phyloP scores from a whole-genome alignment of 1,140 invertebrate genomes.

The Ridgeia piscesae region DNA sequence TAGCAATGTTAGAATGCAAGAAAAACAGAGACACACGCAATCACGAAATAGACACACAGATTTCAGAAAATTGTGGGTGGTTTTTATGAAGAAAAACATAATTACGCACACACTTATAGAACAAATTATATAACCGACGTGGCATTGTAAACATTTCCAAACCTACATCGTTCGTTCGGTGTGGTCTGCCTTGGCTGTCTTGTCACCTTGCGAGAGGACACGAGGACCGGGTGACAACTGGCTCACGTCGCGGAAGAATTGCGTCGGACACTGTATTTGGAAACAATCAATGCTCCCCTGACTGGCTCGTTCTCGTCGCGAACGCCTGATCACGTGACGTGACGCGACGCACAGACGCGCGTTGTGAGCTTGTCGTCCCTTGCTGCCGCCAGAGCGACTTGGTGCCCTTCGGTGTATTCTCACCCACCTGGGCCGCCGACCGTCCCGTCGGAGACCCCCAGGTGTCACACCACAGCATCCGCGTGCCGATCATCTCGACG shows the following conservation, averaged over 20 bases:
- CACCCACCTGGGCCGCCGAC: no score
- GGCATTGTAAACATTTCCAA: not conserved
- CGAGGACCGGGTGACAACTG: not conserved
- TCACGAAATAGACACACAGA: not conserved
- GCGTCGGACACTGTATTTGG: not conserved
- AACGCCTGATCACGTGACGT: not conserved
- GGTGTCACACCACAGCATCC: not conserved
- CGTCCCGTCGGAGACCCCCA: not conserved
- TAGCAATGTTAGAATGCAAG: no score
- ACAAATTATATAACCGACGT: not conserved
- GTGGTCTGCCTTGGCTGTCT: not conserved
- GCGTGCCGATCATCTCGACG: not conserved
- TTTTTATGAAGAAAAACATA: not conserved
- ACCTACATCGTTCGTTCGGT: not conserved
- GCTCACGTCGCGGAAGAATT: not conserved
- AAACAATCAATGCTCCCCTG: constrained; percentile 13
- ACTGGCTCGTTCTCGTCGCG: not conserved
- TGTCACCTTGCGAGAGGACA: not conserved
- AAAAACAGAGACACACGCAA: no score
- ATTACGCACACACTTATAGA: no score
- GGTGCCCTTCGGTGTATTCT: no score
- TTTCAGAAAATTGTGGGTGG: no score
- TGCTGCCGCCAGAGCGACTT: constrained; percentile 8
- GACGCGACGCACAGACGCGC: not conserved
- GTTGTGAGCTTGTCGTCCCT: not conserved